Percentiles rank a stretch among this genome's conserved stretches.
These are phyloP conservation scores for Brachyhypopomus occidentalis DNA, from an alignment of 2,113 vertebrate genomes.

Conservation along the genomic window DNA sequence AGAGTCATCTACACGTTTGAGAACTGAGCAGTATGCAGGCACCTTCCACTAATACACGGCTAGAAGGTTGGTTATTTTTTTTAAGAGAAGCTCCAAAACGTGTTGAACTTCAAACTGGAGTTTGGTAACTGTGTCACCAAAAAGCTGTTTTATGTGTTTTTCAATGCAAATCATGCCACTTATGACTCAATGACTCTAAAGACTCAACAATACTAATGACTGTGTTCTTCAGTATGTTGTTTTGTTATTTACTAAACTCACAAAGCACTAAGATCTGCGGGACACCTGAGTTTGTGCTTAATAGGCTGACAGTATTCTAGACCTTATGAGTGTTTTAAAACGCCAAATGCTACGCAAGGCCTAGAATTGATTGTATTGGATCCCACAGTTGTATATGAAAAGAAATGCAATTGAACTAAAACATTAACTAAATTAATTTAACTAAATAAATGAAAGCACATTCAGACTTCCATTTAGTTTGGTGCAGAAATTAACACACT, in stretches of 20 bases:
- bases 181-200: too few relatives aligned
- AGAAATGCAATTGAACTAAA: background rate
- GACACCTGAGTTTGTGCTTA: background rate
- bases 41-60: background rate
- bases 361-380: background rate
- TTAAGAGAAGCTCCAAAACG: too few relatives aligned
- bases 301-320: slow-evolving; percentile 9
- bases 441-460: background rate
- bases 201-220: too few relatives aligned
- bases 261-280: background rate
- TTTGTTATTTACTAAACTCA: background rate
- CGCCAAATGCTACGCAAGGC: slow-evolving; percentile 12
- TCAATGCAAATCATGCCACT: too few relatives aligned
- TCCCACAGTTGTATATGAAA: background rate
- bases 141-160: too few relatives aligned
- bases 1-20: background rate
- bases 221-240: background rate
- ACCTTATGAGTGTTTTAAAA: slow-evolving; percentile 6
- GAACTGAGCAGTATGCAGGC: background rate
- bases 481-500: background rate
- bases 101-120: too few relatives aligned
- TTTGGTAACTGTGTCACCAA: too few relatives aligned
- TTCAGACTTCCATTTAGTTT: slow-evolving; percentile 1
- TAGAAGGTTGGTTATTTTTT: background rate
- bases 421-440: background rate